Conservation (phyloP, 2,888 invertebrate genomes). For the Mylabris sibirica region DNA sequence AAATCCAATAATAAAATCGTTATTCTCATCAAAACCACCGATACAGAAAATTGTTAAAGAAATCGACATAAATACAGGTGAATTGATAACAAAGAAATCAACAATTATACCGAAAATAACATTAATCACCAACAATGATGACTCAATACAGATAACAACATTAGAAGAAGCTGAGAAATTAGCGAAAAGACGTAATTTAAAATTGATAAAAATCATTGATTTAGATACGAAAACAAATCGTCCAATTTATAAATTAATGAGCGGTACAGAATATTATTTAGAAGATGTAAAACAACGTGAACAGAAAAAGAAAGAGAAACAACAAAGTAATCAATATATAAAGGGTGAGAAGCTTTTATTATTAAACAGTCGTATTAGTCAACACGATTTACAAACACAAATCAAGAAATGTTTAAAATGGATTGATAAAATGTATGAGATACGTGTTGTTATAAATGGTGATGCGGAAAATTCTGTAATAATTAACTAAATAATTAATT, state of each 20-base stretch:
- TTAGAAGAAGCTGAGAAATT: constrained; percentile 75
- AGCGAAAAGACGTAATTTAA: constrained; percentile 72
- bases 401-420: constrained; percentile 73
- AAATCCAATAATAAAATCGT: neutral
- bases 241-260: constrained; percentile 74
- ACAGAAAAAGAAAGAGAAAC: constrained; percentile 61
- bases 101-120: constrained; percentile 69
- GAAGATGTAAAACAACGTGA: constrained; percentile 68
- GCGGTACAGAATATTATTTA: constrained; percentile 70
- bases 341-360: constrained; percentile 73
- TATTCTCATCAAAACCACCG: constrained; percentile 30
- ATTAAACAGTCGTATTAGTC: constrained; percentile 68
- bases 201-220: constrained; percentile 74
- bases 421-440: constrained; percentile 72
- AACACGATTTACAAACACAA: constrained; percentile 72
- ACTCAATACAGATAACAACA: constrained; percentile 68
- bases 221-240: constrained; percentile 72
- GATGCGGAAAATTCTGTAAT: constrained; percentile 57
- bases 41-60: constrained; percentile 21
- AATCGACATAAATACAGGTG: constrained; percentile 32
- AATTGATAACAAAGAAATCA: constrained; percentile 51
- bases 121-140: constrained; percentile 63
- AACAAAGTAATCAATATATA: constrained; percentile 49
- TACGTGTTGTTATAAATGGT: constrained; percentile 67
- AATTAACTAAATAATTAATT: constrained; percentile 36